Evolutionary conservation across 2,113 vertebrate genomes (phyloP).

Genomic region (Prunella fulvescens): DNA sequence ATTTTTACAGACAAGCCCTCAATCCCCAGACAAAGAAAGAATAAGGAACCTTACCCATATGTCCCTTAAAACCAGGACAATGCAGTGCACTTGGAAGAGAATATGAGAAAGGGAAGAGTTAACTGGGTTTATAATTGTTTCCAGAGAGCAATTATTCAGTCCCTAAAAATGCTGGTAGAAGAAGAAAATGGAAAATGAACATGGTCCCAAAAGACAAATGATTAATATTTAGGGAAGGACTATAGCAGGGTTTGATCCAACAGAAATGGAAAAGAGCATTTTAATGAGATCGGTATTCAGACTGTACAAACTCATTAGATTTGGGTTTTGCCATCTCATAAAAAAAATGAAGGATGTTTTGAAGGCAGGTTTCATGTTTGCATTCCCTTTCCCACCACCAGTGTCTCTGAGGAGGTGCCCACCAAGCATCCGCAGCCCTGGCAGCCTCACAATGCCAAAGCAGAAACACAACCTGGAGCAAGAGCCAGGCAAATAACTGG

Average conservation of each 20-base stretch:
- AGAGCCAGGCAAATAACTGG: neutral
- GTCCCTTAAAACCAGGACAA: neutral
- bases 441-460: neutral
- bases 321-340: neutral
- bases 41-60: neutral
- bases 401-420: neutral
- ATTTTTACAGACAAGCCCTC: neutral
- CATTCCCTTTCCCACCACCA: neutral
- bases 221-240: conserved; percentile 50
- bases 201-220: conserved; percentile 22
- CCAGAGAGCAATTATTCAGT: conserved; percentile 35
- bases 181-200: conserved; percentile 44
- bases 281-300: neutral
- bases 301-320: neutral
- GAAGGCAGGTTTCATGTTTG: neutral
- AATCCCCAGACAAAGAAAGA: neutral
- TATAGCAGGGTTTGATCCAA: neutral
- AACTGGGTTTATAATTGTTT: conserved; percentile 36
- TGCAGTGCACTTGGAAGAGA: neutral
- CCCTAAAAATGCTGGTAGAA: conserved; percentile 35
- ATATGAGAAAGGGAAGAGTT: conserved; percentile 33
- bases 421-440: fast-evolving
- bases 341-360: neutral
- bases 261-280: conserved; percentile 5
- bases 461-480: neutral